phyloP scores from a whole-genome alignment of 53 echinoderm and acorn worm species.

The Arbacia lixula region DNA sequence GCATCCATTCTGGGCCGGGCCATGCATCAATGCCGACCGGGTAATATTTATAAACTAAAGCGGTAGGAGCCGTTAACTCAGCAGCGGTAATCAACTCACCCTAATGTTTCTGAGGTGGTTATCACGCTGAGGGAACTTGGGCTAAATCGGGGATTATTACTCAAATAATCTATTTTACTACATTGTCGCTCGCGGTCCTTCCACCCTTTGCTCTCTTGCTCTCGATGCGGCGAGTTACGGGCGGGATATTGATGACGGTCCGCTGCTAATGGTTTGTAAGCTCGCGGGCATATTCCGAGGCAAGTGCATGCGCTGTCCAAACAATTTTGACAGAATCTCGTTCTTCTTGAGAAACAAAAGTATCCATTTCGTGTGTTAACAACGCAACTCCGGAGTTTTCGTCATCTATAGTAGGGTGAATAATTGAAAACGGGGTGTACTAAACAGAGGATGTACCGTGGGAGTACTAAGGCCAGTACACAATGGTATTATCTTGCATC shows the following conservation, averaged over 20 bases:
- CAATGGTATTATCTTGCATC: too few relatives aligned
- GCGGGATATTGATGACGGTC: slow-evolving; percentile 49
- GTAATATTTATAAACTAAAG: background rate
- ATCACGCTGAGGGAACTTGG: slow-evolving; percentile 5
- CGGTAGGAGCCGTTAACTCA: slow-evolving; percentile 27
- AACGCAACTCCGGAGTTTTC: too few relatives aligned
- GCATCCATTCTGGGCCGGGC: slow-evolving; percentile 2
- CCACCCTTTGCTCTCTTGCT: slow-evolving; percentile 30
- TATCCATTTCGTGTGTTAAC: too few relatives aligned
- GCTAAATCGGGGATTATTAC: slow-evolving; percentile 48
- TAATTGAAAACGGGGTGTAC: too few relatives aligned
- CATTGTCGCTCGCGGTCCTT: slow-evolving; percentile 50
- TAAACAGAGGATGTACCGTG: too few relatives aligned
- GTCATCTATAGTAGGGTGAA: too few relatives aligned
- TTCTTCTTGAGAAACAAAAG: slow-evolving; percentile 18
- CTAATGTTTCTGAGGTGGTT: slow-evolving; percentile 24
- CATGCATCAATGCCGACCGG: slow-evolving; percentile 8
- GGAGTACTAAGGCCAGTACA: too few relatives aligned
- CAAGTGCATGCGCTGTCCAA: slow-evolving; percentile 39
- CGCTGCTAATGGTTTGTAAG: slow-evolving; percentile 51
- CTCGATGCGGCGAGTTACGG: slow-evolving; percentile 30
- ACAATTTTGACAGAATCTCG: slow-evolving; percentile 29
- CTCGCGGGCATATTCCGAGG: slow-evolving; percentile 42
- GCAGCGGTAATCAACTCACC: slow-evolving; percentile 13
- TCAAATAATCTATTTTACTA: slow-evolving; percentile 40